Percentiles rank a stretch among this genome's conserved stretches.
phyloP scores from a whole-genome alignment of 1,140 invertebrate genomes.

The Hyles euphorbiae region DNA sequence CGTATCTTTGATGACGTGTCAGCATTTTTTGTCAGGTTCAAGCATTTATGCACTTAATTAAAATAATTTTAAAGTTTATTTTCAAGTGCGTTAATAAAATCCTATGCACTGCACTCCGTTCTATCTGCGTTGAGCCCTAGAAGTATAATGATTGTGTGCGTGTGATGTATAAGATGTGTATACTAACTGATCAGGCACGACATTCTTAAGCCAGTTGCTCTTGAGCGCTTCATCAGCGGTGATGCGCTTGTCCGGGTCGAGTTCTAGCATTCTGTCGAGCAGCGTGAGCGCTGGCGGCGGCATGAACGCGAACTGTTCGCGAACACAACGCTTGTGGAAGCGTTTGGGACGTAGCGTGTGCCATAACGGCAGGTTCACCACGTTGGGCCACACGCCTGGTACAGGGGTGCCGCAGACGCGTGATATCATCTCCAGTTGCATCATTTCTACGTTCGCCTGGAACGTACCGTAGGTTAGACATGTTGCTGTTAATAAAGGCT shows the following conservation, averaged over 20 bases:
- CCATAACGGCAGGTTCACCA: slow-evolving; percentile 95
- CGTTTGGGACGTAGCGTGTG: slow-evolving; percentile 95
- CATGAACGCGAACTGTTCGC: slow-evolving; percentile 96
- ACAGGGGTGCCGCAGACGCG: slow-evolving; percentile 96
- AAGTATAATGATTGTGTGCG: no score
- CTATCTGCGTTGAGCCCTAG: no score
- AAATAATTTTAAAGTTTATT: no score
- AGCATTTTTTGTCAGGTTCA: no score
- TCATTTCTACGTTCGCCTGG: slow-evolving; percentile 93
- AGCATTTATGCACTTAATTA: no score
- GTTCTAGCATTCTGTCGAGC: slow-evolving; percentile 96
- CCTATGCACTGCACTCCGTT: no score
- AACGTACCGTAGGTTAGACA: not conserved
- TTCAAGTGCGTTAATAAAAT: no score
- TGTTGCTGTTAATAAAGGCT: no score
- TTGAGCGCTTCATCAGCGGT: slow-evolving; percentile 96
- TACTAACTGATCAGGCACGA: slow-evolving; percentile 92
- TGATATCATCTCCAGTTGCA: slow-evolving; percentile 96
- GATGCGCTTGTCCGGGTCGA: slow-evolving; percentile 95
- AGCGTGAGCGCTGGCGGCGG: slow-evolving; percentile 92
- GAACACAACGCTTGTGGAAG: slow-evolving; percentile 88
- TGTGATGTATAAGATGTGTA: no score
- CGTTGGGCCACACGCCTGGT: slow-evolving; percentile 98
- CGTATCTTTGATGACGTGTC: no score
- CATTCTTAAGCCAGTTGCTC: slow-evolving; percentile 94